Evolutionary conservation across 2,113 vertebrate species (phyloP).

Genomic region (Notothenia coriiceps): DNA sequence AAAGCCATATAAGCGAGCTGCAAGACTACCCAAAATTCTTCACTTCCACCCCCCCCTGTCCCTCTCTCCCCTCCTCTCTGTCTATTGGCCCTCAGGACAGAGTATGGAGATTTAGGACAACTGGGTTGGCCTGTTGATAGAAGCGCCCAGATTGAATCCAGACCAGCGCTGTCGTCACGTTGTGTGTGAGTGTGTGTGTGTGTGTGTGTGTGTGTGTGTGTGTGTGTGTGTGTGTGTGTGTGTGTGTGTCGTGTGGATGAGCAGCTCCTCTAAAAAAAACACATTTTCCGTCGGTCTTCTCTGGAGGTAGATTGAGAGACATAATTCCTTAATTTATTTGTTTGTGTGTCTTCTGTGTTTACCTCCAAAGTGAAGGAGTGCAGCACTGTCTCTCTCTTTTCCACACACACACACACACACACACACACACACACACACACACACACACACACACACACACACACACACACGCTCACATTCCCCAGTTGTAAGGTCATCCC

Average conservation of each 20-base stretch:
- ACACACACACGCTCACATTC: conserved; percentile 69
- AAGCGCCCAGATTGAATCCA: conserved; percentile 77
- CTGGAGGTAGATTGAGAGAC: conserved; percentile 6
- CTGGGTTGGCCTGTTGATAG: conserved; percentile 65
- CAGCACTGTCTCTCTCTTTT: conserved; percentile 1
- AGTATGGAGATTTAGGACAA: conserved; percentile 64
- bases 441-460: conserved; percentile 16
- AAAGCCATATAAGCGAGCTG: conserved; percentile 33
- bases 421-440: conserved; percentile 52
- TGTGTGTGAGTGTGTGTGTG: conserved; percentile 27
- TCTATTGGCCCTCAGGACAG: conserved; percentile 50
- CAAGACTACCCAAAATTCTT: conserved; percentile 32
- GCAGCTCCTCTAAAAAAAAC: conserved; percentile 41
- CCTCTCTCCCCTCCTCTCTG: background rate
- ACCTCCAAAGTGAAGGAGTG: conserved; percentile 32
- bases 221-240: conserved; percentile 24
- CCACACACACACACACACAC: conserved; percentile 13
- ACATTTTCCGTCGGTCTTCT: conserved; percentile 3
- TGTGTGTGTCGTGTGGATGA: conserved; percentile 30
- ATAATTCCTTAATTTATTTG: conserved; percentile 33
- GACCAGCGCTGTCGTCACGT: conserved; percentile 60
- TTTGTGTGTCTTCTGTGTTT: conserved; percentile 45
- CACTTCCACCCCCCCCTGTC: background rate
- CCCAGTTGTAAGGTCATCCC: conserved; percentile 79
- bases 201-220: conserved; percentile 29